Percentiles rank a stretch among this genome's conserved stretches.
These are phyloP conservation scores for Tychaedon coryphoeus DNA, from an alignment of 2,113 vertebrate genomes.

Conservation along the genomic window DNA sequence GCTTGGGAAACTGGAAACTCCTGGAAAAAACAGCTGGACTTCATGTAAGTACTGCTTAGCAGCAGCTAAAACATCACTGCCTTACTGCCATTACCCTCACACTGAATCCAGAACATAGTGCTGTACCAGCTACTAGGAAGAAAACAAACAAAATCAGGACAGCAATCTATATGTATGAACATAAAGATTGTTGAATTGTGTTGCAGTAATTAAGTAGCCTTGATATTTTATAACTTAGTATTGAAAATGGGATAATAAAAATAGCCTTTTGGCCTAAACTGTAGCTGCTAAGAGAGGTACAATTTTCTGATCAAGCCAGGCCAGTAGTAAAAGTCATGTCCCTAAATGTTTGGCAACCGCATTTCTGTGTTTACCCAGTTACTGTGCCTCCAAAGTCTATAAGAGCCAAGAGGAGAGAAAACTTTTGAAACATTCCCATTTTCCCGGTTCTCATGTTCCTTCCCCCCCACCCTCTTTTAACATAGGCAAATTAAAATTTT, in stretches of 20 bases:
- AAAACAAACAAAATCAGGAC: neutral
- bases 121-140: no score
- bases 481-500: neutral
- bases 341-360: neutral
- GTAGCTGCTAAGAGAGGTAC: neutral
- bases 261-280: neutral
- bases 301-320: neutral
- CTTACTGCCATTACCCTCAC: neutral
- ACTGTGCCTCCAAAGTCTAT: rapidly evolving
- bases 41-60: neutral
- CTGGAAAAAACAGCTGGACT: no score
- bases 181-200: neutral
- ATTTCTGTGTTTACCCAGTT: neutral
- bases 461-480: rapidly evolving
- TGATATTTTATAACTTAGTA: neutral
- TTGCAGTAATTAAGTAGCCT: neutral
- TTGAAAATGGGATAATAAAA: neutral
- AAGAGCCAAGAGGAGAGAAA: neutral
- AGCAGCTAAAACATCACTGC: neutral
- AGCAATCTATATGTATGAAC: neutral
- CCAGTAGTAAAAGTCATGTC: neutral
- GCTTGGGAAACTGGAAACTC: neutral
- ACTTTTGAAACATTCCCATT: neutral
- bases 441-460: neutral
- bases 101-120: neutral